Conservation (phyloP, 2,797 vertebrate species). For the Craterocephalus amniculus region DNA sequence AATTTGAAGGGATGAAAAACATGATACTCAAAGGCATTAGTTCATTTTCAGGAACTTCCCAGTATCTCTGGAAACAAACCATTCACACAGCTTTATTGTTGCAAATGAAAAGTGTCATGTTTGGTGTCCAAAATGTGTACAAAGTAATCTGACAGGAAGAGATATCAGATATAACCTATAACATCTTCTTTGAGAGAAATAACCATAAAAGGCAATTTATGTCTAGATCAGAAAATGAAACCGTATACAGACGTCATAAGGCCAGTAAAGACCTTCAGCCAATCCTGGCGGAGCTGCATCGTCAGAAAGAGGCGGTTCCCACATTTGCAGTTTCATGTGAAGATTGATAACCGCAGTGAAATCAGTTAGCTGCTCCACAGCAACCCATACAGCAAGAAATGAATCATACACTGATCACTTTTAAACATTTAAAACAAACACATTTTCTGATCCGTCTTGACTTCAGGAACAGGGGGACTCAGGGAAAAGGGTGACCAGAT, state of each 20-base stretch:
- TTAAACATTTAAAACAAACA: conserved; percentile 14
- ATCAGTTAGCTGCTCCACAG: not conserved
- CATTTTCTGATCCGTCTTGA: not conserved
- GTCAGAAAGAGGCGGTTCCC: not conserved
- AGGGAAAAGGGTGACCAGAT: conserved; percentile 29
- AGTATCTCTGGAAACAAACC: not conserved
- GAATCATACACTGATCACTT: not conserved
- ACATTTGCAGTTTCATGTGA: not conserved
- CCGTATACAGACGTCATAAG: not conserved
- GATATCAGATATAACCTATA: not conserved
- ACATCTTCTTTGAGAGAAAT: not conserved
- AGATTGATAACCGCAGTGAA: not conserved
- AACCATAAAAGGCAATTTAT: not conserved
- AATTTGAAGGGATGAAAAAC: not conserved
- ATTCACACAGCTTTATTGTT: not conserved
- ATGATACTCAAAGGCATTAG: not conserved
- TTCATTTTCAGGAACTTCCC: not conserved
- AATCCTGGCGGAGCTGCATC: not conserved
- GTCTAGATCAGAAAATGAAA: not conserved
- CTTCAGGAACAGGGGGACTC: conserved; percentile 8
- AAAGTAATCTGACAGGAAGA: not conserved
- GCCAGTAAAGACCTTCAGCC: too few relatives aligned
- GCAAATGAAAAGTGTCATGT: not conserved
- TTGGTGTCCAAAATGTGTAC: not conserved
- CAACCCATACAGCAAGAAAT: not conserved